Percentiles rank a stretch among this genome's conserved stretches.
Evolutionary conservation across 2,797 vertebrate species (phyloP).

Genomic region (Corythornis leucogaster): DNA sequence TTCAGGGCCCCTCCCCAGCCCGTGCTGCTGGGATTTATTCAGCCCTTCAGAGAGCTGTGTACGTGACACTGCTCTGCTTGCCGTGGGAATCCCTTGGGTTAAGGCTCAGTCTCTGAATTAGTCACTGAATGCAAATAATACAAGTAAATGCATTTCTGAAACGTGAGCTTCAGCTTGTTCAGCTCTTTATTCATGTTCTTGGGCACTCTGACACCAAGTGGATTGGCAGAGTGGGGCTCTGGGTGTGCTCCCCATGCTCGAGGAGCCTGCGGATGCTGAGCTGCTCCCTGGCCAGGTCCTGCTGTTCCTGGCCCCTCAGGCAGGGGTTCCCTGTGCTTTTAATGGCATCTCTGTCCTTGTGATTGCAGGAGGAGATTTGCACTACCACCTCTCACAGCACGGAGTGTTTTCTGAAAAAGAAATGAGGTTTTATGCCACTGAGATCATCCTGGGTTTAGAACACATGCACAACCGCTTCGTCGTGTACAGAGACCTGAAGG

Average conservation of each 20-base stretch:
- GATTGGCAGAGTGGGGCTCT: neutral
- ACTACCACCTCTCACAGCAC: constrained; percentile 97
- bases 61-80: neutral
- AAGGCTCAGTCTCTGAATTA: neutral
- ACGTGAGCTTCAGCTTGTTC: neutral
- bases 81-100: neutral
- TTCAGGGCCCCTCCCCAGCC: neutral
- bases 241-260: neutral
- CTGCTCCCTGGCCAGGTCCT: accelerated
- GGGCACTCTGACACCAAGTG: neutral
- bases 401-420: constrained; percentile 97
- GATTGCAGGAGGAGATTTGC: constrained; percentile 91
- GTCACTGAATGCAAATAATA: neutral
- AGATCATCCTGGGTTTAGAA: constrained; percentile 96
- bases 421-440: constrained; percentile 96
- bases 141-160: neutral
- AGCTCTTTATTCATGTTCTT: neutral
- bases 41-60: neutral
- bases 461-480: constrained; percentile 98
- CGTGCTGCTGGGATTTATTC: neutral
- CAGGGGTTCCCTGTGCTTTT: neutral
- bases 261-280: neutral
- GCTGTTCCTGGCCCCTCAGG: neutral
- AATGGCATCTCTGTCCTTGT: neutral
- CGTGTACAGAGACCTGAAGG: constrained; percentile 97